Evolutionary conservation across 2,797 vertebrate genomes (phyloP).

Genomic region (Chelidonichthys spinosus): DNA sequence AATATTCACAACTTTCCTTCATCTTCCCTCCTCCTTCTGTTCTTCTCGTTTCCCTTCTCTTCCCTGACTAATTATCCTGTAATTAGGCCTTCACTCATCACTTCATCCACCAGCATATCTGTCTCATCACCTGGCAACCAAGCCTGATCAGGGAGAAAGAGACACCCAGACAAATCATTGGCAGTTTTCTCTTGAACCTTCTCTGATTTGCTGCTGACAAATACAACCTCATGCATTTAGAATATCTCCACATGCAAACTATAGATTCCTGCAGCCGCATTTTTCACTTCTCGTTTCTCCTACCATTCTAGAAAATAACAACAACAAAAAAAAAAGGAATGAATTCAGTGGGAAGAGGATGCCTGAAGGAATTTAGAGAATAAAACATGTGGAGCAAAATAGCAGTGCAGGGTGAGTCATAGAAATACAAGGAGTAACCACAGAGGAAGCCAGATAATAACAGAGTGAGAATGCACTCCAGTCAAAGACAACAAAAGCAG

Average conservation of each 20-base stretch:
- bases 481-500: neutral
- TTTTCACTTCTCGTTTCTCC: constrained; percentile 17
- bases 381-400: constrained; percentile 8
- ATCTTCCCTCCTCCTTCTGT: constrained; percentile 25
- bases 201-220: constrained; percentile 10
- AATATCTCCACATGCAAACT: neutral
- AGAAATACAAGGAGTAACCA: constrained; percentile 9
- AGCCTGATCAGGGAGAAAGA: constrained; percentile 28
- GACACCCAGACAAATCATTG: neutral
- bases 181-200: neutral
- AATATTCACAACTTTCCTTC: constrained; percentile 37
- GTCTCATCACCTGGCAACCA: constrained; percentile 42
- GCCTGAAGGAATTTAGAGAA: constrained; percentile 22
- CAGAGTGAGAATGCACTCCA: constrained; percentile 10
- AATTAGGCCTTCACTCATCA: constrained; percentile 25
- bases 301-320: too few relatives aligned
- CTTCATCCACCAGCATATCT: constrained; percentile 42
- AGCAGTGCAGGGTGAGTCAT: constrained; percentile 30
- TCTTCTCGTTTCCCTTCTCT: constrained; percentile 33
- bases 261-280: neutral
- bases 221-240: neutral
- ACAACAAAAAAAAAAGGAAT: neutral
- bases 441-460: constrained; percentile 28
- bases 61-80: constrained; percentile 46
- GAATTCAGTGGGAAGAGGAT: constrained; percentile 9